Conservation (phyloP, 2,888 invertebrate genomes). For the Erebia aethiops region DNA sequence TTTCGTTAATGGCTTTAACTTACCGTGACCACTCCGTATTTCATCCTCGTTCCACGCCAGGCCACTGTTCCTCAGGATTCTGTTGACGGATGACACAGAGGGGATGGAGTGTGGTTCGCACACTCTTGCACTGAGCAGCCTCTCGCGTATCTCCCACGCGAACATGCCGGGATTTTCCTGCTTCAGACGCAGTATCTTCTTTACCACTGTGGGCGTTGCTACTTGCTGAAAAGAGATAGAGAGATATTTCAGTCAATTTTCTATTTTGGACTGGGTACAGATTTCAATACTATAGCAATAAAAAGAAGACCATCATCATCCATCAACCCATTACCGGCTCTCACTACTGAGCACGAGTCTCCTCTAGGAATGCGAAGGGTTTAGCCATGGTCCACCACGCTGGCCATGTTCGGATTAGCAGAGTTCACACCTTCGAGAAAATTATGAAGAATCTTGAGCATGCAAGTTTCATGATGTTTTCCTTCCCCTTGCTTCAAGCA, state of each 20-base stretch:
- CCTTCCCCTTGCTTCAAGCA: too few species aligned
- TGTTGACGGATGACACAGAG: conserved; percentile 96
- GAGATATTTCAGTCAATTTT: not conserved
- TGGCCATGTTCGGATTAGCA: too few species aligned
- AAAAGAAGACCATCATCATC: too few species aligned
- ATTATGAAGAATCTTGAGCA: too few species aligned
- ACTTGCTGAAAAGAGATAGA: conserved; percentile 89
- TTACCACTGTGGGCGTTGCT: conserved; percentile 97
- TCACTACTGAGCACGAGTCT: too few species aligned
- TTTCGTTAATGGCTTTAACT: conserved; percentile 68
- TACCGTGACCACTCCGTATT: conserved; percentile 62
- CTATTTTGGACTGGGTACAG: too few species aligned
- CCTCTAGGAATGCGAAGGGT: too few species aligned
- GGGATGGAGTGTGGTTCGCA: conserved; percentile 96
- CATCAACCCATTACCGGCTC: too few species aligned
- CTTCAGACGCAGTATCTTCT: conserved; percentile 96
- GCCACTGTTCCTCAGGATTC: conserved; percentile 94
- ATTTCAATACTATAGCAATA: too few species aligned
- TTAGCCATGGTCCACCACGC: too few species aligned
- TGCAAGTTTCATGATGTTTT: too few species aligned
- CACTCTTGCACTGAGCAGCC: conserved; percentile 93
- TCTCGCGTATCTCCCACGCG: conserved; percentile 97
- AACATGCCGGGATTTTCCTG: conserved; percentile 98
- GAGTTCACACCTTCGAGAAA: too few species aligned
- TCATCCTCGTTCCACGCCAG: conserved; percentile 88